phyloP scores from a whole-genome alignment of 2,888 invertebrate species.

The Chironomus riparius region DNA sequence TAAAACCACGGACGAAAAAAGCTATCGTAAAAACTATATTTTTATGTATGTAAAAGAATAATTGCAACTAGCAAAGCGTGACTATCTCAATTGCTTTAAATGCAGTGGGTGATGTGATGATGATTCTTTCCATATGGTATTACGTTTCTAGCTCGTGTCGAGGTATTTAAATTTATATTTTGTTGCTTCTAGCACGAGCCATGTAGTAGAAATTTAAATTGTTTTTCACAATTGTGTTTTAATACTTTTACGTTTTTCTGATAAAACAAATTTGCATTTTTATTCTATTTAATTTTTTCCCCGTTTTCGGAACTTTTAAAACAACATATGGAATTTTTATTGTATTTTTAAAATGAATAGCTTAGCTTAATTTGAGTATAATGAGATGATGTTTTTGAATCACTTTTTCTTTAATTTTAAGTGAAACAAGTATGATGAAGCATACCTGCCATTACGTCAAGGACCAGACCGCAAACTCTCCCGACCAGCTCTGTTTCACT shows the following conservation, averaged over 20 bases:
- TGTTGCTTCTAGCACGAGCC: background rate
- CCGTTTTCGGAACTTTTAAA: background rate
- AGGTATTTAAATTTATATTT: background rate
- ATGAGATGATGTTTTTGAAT: too few relatives aligned
- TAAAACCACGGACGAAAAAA: background rate
- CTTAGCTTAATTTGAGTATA: background rate
- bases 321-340: background rate
- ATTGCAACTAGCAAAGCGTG: slow-evolving; percentile 7
- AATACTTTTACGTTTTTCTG: background rate
- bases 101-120: background rate
- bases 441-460: too few relatives aligned
- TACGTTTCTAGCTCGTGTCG: background rate
- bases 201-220: background rate
- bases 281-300: background rate
- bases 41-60: background rate
- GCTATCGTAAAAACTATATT: background rate
- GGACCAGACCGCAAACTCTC: too few relatives aligned
- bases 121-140: background rate
- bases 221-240: too few relatives aligned
- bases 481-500: too few relatives aligned
- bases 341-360: background rate
- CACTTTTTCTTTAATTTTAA: too few relatives aligned
- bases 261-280: background rate
- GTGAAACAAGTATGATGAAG: too few relatives aligned
- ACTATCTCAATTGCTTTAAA: slow-evolving; percentile 23